These are phyloP conservation scores for Stylophora pistillata DNA, from an alignment of 64 coral and sea anemone genomes.

Conservation along the genomic window DNA sequence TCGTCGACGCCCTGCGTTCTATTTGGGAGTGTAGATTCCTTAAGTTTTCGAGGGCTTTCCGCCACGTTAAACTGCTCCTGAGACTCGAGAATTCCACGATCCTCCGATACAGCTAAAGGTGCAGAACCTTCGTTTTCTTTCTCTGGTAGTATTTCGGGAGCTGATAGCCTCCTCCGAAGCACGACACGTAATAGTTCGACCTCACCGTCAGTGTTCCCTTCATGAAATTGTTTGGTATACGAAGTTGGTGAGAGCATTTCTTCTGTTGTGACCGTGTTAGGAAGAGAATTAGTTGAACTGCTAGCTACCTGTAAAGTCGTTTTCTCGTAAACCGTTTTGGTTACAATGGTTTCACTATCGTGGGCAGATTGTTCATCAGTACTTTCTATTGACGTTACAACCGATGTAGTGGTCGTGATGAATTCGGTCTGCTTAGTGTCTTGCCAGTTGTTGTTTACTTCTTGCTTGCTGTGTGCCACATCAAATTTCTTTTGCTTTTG, in stretches of 20 bases:
- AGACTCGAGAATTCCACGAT: constrained; percentile 22
- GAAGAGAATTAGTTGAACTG: not conserved
- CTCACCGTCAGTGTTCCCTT: not conserved
- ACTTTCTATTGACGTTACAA: not conserved
- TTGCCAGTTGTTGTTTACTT: not conserved
- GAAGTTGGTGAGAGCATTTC: constrained; percentile 2
- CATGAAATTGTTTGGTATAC: not conserved
- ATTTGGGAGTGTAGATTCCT: not conserved
- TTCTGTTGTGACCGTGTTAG: not conserved
- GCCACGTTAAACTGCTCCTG: not conserved
- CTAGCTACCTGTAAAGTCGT: not conserved
- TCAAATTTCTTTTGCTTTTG: not conserved
- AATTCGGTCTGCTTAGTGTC: not conserved
- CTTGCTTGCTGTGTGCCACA: no score
- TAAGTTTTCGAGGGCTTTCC: not conserved
- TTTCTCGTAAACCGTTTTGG: not conserved
- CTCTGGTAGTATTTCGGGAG: constrained; percentile 27
- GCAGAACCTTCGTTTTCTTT: constrained; percentile 42
- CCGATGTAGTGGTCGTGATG: not conserved
- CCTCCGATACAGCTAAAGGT: constrained; percentile 25
- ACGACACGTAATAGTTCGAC: constrained; percentile 1
- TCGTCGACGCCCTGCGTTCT: not conserved
- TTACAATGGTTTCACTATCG: not conserved
- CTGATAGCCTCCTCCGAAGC: constrained; percentile 14
- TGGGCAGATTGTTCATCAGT: not conserved